Evolutionary conservation across 1,140 invertebrate genomes (phyloP).

Genomic region (Procambarus clarkii): DNA sequence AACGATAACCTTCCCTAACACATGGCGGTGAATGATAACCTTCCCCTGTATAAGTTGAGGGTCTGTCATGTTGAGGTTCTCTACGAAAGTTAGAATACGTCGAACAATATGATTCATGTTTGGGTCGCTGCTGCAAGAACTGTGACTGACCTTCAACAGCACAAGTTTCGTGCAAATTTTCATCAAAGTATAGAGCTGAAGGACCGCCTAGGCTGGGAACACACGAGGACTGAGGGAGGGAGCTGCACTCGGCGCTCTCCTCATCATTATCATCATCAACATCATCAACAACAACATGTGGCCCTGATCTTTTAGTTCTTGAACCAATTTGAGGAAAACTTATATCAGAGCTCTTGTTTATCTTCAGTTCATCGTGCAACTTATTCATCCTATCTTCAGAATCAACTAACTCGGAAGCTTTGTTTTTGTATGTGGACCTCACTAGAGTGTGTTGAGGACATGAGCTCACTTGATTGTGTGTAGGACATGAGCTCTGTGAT

Average conservation of each 20-base stretch:
- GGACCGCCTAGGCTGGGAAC: not conserved
- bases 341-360: not conserved
- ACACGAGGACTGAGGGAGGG: not conserved
- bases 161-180: not conserved
- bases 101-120: not conserved
- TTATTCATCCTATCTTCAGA: not conserved
- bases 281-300: not conserved
- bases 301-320: not conserved
- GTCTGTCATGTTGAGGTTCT: not conserved
- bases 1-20: not conserved
- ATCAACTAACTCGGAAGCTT: not conserved
- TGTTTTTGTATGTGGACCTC: not conserved
- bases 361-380: not conserved
- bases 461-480: not conserved
- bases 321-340: not conserved
- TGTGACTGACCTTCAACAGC: not conserved
- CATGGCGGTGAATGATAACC: not conserved
- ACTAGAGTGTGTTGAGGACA: not conserved
- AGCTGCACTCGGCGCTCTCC: not conserved
- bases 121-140: not conserved
- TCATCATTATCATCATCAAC: not conserved
- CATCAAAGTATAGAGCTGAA: slow-evolving; percentile 30
- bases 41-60: not conserved
- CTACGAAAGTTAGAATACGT: not conserved
- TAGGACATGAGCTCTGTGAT: not conserved